Base-by-base conservation (phyloP, 2,797 vertebrate species). In the Kryptolebias ocellatus region DNA sequence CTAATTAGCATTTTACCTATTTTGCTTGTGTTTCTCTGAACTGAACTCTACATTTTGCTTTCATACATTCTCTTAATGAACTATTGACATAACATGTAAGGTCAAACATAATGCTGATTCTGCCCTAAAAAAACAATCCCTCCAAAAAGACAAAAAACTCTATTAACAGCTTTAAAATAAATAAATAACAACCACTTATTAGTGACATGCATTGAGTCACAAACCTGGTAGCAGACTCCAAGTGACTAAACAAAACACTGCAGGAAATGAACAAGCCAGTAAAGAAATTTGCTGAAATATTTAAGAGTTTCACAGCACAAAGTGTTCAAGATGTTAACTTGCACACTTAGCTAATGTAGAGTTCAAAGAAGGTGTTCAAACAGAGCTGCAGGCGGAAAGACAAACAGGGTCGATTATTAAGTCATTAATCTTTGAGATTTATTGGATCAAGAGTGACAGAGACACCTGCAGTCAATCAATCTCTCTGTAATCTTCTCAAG, bases 401-500 rank as follows among this genome's bases (percentile, higher is more conserved):
- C 68, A 58, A 60, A 73, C 50, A 64, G 27, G 74, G 50, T 84
- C 62, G 55, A 86, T 81, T 65, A 64, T 69, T 58, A 66, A 61
- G 64, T 67, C 34, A 27, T 85, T 79, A 80, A 88, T 87, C 85
- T 79, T 66, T 39, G 1, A 28, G 42, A 70, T 71, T 72, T 66
- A 78, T 74, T 72, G 78, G 86, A 83, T 74, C 69, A 83, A 59
- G 69, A 87, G 64, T 71, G 83, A 85, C 74, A 60, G 71, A 67
- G 58, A 74, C 70, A 78, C 67, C 71, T 65, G 57, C 17, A 12
- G 73, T 85, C 81, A 83, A 72, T 89, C 80, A 61, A 83, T 89
- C 70, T 65, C 72, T 45, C 59, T 83, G 74, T 83, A 85, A 89
- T 90, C 83, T 83, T 70, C 79, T 62, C 68, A 29, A 72, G 76